A percentile compares a stretch with the other conserved stretches of the same genome.
These are phyloP conservation scores for Isoperla grammatica DNA, from an alignment of 2,888 invertebrate genomes.

Conservation along the genomic window DNA sequence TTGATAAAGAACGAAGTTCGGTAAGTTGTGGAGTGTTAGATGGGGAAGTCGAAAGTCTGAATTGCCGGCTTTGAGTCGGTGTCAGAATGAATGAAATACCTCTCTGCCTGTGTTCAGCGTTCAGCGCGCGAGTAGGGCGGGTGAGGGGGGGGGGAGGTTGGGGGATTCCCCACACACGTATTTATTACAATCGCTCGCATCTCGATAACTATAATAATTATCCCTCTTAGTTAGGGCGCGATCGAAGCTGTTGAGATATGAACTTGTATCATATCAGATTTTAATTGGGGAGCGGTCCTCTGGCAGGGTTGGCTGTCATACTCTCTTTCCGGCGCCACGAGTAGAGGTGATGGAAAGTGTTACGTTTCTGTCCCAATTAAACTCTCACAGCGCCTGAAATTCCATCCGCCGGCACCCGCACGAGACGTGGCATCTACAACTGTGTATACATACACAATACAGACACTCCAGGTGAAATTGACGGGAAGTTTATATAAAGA, in stretches of 20 bases:
- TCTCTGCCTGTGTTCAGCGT: not conserved
- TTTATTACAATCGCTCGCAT: too few species aligned
- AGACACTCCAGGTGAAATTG: too few species aligned
- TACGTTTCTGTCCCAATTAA: not conserved
- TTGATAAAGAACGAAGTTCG: slow-evolving; percentile 23
- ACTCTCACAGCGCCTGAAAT: not conserved
- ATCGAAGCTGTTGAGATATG: not conserved
- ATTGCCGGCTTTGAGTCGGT: slow-evolving; percentile 7
- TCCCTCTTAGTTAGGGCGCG: too few species aligned
- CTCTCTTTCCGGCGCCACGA: slow-evolving; percentile 2
- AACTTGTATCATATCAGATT: not conserved
- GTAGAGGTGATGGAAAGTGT: not conserved
- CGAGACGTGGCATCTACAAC: too few species aligned
- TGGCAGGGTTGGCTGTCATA: not conserved
- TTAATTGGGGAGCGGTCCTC: slow-evolving; percentile 9
- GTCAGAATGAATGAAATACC: slow-evolving; percentile 16
- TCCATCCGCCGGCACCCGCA: too few species aligned
- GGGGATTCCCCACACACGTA: too few species aligned
- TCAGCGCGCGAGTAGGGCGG: too few species aligned
- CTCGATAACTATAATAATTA: too few species aligned
- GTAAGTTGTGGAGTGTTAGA: slow-evolving; percentile 1
- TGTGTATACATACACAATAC: too few species aligned
- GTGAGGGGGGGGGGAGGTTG: too few species aligned
- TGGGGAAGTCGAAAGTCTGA: slow-evolving; percentile 12
- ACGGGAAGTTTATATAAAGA: too few species aligned